Evolutionary conservation across 2,797 vertebrate species (phyloP), one percentile per base, ranked within the genome.

Genomic region (Lepidocolaptes lacrymiger): DNA sequence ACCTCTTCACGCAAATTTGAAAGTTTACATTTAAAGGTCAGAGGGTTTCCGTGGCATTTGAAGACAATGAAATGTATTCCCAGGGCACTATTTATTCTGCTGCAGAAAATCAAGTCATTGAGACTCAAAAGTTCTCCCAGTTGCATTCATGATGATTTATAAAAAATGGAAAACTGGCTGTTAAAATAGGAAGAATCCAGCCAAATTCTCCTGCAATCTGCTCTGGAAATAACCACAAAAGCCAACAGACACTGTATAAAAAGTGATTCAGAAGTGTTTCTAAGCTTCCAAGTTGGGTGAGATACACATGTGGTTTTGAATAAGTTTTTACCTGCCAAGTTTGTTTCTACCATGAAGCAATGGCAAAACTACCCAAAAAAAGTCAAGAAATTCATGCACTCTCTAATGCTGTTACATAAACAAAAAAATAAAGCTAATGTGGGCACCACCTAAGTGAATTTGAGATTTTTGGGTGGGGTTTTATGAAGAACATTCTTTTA

Each of bases 11-110:
- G 0, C 73, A 89, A 95, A 92, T 62, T 82, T 71, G 48, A 75
- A 92, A 87, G 78, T 94, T 95, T 97, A 59, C 43, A 55, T 95
- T 92, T 82, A 85, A 89, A 66, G 32, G 61, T 93, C 86, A 96
- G 54, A 85, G 78, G 34, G n/a, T 69, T 80, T 69, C 52, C 16
- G 4, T 55, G 79, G 58, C 83, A 63, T 95, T 95, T 95, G 77
- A 68, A 88, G 84, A 74, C 23, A n/a, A 80, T 54, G 81, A 89
- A 92, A 79, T 51, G 66, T 75, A 87, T 75, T 87, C 89, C 94
- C 51, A 66, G 36, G 48, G 43, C 28, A 55, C 41, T 93, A 36
- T 55, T 93, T 62, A 64, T 46, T 94, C 88, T 78, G 36, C 54
- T 84, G 54, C 24, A 55, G 41, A 81, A 93, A 76, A 74, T 51